Evolutionary conservation across 2,113 vertebrate species (phyloP).

Genomic region (Pollimyrus isidori): DNA sequence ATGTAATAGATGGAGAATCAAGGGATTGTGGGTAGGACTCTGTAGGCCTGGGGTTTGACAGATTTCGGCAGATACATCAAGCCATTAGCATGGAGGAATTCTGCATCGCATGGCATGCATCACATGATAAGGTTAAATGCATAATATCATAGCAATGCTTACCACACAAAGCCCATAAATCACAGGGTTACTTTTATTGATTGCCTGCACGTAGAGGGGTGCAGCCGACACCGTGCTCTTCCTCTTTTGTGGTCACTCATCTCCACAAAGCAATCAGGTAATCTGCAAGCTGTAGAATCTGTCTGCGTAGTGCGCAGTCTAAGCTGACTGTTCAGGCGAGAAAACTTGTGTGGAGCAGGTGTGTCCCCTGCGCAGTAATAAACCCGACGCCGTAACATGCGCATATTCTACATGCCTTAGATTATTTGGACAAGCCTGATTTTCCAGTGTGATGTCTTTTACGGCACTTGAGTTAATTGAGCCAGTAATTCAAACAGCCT

Average conservation of each 20-base stretch:
- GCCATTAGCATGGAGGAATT: not conserved
- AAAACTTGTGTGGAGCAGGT: not conserved
- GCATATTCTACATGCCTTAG: not conserved
- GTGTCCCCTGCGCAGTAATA: not conserved
- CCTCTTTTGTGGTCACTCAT: not conserved
- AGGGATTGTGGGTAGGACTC: not conserved
- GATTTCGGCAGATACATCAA: not conserved
- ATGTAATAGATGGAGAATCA: not conserved
- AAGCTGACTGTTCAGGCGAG: not conserved
- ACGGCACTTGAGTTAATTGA: not conserved
- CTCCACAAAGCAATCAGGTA: not conserved
- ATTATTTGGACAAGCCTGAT: not conserved
- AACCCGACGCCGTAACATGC: not conserved
- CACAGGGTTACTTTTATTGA: not conserved
- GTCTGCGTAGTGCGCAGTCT: not conserved
- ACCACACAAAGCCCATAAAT: not conserved
- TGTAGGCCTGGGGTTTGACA: not conserved
- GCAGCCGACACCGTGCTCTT: not conserved
- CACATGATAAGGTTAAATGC: not conserved
- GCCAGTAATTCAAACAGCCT: not conserved
- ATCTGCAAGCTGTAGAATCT: not conserved
- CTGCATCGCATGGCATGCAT: not conserved
- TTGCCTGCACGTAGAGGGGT: not conserved
- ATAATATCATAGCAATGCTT: not conserved
- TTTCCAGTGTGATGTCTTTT: not conserved